Evolutionary conservation across 1,140 invertebrate species (phyloP), one percentile per base, ranked within the genome.

Genomic region (Portunus trituberculatus): DNA sequence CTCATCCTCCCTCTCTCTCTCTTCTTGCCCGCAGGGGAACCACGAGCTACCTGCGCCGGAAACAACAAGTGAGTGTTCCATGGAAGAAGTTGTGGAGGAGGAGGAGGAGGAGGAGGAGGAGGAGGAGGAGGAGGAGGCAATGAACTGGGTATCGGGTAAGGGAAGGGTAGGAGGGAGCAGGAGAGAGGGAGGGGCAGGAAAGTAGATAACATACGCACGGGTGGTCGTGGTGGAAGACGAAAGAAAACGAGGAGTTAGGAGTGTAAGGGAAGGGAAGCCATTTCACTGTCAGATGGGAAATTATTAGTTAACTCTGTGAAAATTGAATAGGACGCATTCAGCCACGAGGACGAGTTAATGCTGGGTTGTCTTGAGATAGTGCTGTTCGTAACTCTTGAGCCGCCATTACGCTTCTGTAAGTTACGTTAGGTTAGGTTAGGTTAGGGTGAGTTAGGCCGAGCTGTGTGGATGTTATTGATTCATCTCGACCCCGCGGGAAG

Each of bases 381-480:
- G 12, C 52, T 59, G 52, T 0, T 20, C 52, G 16, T 59, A 14
- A 20, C 10, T 12, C 10, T 12, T 14, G 12, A 20, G 16, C 52
- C 10, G 52, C 2, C 16, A 59, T 59, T 59, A 59, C 12, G 52
- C 52, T 59, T 59, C 16, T 59, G 52, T 59, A 14, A 10, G 52
- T 59, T 59, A 39, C 1, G 39, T 39, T 39, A 2, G 39, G 39
- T 39, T 39, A 39, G 39, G n/a, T n/a, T n/a, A n/a, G n/a, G n/a
- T n/a, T n/a, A n/a, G 39, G 39, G 39, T 39, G 39, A 2, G 39
- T 39, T 39, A 39, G 39, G 39, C 39, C 6, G 39, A 6, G 39
- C 39, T 76, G 4, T 76, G 67, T 76, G 67, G n/a, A n/a, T 76
- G 67, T 76, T 76, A 76, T 76, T 76, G 67, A 76, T 76, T 76